Evolutionary conservation across 2,113 vertebrate species (phyloP), one percentile per base, ranked within the genome.

Genomic region (Anarhynchus alexandrinus): DNA sequence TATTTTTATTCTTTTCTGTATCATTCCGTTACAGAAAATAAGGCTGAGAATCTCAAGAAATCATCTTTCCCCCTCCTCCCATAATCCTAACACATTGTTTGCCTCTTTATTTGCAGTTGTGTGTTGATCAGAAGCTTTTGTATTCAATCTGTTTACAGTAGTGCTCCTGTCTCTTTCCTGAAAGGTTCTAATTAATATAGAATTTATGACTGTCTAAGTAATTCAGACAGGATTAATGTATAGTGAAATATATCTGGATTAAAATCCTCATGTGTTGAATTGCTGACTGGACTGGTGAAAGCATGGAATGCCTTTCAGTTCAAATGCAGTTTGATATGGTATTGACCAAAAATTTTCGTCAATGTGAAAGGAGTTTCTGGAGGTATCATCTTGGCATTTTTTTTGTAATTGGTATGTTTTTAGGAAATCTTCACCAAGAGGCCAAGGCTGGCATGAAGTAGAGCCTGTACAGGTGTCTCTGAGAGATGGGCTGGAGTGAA

Each of bases 131-230:
- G 64, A 69, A 93, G 76, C 34, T 93, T 96, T 91, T 65, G 20
- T 80, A 66, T 91, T 93, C 43, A 4, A 9, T 86, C 54, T 89
- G 43, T 93, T 96, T 94, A 77, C 49, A 65, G 30, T 38, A 80
- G 64, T 43, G 45, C 62, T 94, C 58, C 25, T 86, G 43, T 82
- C 13, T 89, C 72, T 77, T 93, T 94, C 72, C 67, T 58, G 45
- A 71, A 84, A 78, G 36, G 45, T 87, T 90, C 73, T 80, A 91
- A 92, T 94, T 92, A 91, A 73, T 95, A 83, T 73, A 86, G 80
- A 83, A 92, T 86, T 86, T 83, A 66, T 91, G 83, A 55, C 7
- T 64, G 47, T 71, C n/a, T 86, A 71, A 88, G 78, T 85, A 85
- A 77, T 73, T 86, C 80, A 81, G 64, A 70, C 43, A 81, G 77